Base-by-base conservation (phyloP, 2,113 vertebrate species). In the Vulpes ferrilata region DNA sequence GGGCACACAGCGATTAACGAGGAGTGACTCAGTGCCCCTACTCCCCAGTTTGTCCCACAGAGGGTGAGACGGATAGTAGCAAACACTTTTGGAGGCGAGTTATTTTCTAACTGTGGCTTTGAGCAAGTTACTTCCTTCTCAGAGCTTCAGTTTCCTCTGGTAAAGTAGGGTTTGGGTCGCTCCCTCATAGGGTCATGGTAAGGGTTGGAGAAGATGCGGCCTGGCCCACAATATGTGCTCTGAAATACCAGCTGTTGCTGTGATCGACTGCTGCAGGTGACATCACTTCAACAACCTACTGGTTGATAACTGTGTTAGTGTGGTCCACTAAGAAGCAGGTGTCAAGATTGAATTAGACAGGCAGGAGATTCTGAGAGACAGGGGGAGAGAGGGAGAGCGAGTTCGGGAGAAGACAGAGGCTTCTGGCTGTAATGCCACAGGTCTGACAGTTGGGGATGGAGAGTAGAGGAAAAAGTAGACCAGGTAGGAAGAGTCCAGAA, bases 41-140 rank as follows among this genome's bases (percentile, higher is more conserved):
- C 7, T 84, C 51, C 1, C n/a, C 20, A 51, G 73, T 12, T 48
- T 51, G 0, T 17, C 1, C 23, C 32, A 10, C 23, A 60, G 7
- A 88, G 1, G n/a, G 55, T n/a, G 59, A 82, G 69, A 51, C 10
- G 60, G 71, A 51, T 1, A 55, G 2, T 5, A 74, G 67, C 51
- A 43, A 38, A 7, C 59, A 22, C 1, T 27, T 12, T 23, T 30
- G 30, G 57, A 67, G 48, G 27, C n/a, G 2, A 11, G n/a, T 32
- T 51, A 27, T 69, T 62, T 91, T 69, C 38, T 82, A 20, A 43
- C 4, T 57, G 38, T 20, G 19, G 43, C 53, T 86, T 85, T 65
- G 71, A 51, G 19, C 80, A 35, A 90, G 32, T 82, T 13, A 11
- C 48, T 79, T 85, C 59, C 88, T 69, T 76, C 83, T 90, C 35